Percentiles rank a stretch among this genome's conserved stretches.
phyloP scores from a whole-genome alignment of 2,113 vertebrate species.

The Sterrhoptilus dennistouni region DNA sequence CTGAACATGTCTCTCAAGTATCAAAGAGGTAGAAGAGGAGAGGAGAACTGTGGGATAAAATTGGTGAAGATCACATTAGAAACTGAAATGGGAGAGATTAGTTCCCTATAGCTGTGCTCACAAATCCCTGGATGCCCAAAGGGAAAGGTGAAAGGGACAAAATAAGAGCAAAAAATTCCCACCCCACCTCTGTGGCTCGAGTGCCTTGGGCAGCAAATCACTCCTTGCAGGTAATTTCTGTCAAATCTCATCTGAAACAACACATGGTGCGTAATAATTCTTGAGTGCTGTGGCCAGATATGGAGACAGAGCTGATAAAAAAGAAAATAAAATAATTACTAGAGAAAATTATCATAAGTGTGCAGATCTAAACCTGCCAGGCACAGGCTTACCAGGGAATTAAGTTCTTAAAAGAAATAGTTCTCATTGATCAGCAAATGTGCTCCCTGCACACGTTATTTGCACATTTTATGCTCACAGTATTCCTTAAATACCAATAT shows the following conservation, averaged over 20 bases:
- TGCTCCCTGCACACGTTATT: neutral
- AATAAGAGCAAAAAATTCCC: fast-evolving
- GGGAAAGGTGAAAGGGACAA: neutral
- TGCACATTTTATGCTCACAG: neutral
- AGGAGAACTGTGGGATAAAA: neutral
- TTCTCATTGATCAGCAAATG: neutral
- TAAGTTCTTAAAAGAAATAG: neutral
- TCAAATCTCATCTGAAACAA: neutral
- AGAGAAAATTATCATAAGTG: neutral
- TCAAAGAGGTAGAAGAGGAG: neutral
- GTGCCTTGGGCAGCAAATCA: neutral
- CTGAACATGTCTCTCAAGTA: neutral
- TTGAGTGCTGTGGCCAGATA: neutral
- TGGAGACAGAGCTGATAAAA: neutral
- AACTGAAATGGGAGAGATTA: neutral
- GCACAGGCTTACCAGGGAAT: neutral
- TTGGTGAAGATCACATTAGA: neutral
- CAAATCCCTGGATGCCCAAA: neutral
- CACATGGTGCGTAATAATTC: neutral
- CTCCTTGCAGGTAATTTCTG: neutral
- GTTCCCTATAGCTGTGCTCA: neutral
- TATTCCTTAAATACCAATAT: neutral
- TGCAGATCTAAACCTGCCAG: neutral
- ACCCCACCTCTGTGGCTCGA: neutral
- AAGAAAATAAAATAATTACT: neutral